These are phyloP conservation scores for Hestina assimilis DNA, from an alignment of 1,140 invertebrate genomes.

Conservation along the genomic window DNA sequence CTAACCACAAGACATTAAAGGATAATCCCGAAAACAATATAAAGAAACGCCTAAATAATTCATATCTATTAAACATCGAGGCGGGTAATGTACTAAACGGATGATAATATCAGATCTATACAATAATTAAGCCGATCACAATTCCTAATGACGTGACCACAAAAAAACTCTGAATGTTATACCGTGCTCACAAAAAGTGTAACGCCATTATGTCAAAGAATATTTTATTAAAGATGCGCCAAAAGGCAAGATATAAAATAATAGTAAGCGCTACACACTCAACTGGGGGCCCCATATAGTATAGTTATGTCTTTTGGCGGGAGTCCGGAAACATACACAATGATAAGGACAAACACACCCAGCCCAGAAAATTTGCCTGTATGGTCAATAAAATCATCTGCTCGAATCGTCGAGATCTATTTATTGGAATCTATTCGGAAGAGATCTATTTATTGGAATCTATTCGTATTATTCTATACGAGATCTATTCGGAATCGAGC, in stretches of 20 bases:
- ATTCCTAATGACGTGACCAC: slow-evolving; percentile 47
- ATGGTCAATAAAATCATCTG: no score
- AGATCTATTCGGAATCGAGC: no score
- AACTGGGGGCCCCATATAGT: not conserved
- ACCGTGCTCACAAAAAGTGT: slow-evolving; percentile 35
- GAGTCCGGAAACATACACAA: no score
- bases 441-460: no score
- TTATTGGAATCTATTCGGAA: no score
- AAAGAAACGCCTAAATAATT: slow-evolving; percentile 13
- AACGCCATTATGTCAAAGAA: slow-evolving; percentile 29
- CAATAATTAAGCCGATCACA: slow-evolving; percentile 48
- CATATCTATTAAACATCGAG: slow-evolving; percentile 9
- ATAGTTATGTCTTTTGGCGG: no score
- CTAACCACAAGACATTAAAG: no score
- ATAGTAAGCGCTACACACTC: not conserved
- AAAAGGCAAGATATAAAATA: not conserved
- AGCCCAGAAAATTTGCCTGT: no score
- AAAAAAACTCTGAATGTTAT: slow-evolving; percentile 48
- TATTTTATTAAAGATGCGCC: not conserved
- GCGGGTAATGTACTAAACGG: slow-evolving; percentile 16
- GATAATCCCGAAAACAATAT: not conserved
- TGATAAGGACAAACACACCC: no score
- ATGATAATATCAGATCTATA: slow-evolving; percentile 34
- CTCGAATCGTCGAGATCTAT: no score
- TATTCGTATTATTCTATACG: no score